Conservation (phyloP, 2,888 invertebrate genomes). For the Syrphus vitripennis region DNA sequence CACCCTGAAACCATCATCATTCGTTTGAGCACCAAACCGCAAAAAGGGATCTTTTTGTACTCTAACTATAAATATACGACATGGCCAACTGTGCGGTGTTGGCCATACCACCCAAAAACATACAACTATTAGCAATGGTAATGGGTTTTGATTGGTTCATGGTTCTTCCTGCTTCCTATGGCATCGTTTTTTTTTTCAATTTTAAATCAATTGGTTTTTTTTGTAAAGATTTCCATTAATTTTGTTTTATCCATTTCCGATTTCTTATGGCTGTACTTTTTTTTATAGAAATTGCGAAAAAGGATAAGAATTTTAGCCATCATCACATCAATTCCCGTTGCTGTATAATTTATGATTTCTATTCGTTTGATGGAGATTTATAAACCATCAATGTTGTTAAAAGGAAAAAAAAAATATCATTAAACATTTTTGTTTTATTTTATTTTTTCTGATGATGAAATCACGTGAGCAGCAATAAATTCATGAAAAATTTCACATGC, state of each 20-base stretch:
- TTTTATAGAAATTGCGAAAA: neutral
- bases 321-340: neutral
- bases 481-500: too few species aligned
- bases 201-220: slow-evolving; percentile 17
- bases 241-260: neutral
- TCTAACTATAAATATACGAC: too few species aligned
- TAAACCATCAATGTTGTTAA: neutral
- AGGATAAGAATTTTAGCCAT: neutral
- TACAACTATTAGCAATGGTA: slow-evolving; percentile 18
- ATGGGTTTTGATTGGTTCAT: neutral
- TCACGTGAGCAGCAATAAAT: too few species aligned
- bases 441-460: too few species aligned
- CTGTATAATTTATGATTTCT: slow-evolving; percentile 8
- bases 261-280: too few species aligned
- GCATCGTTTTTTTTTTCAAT: slow-evolving; percentile 2
- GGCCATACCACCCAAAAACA: neutral
- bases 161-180: neutral
- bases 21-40: neutral
- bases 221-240: neutral
- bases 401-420: neutral
- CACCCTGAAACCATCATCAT: slow-evolving; percentile 18
- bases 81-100: neutral
- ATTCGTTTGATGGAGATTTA: neutral
- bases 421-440: neutral
- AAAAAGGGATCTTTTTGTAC: neutral